Conservation (phyloP, 2,888 invertebrate species). For the Drosophila borborema region DNA sequence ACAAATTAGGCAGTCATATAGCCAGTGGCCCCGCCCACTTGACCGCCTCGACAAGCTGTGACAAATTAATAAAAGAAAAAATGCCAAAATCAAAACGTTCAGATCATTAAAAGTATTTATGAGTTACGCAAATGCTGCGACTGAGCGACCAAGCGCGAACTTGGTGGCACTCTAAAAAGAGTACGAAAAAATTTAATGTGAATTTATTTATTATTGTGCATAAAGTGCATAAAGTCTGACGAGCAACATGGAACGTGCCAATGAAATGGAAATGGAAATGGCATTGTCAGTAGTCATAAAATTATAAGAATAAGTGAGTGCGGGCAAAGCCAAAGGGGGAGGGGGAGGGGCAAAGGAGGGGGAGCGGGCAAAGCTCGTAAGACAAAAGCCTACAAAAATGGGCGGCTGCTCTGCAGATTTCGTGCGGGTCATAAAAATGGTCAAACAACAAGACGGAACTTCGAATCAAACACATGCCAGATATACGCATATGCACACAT, state of each 20-base stretch:
- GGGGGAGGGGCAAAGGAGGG: too few species aligned
- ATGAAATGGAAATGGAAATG: slow-evolving; percentile 40
- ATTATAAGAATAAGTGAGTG: slow-evolving; percentile 52
- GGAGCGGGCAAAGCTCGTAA: slow-evolving; percentile 36
- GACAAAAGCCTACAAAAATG: slow-evolving; percentile 62
- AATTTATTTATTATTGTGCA: slow-evolving; percentile 66
- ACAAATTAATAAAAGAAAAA: slow-evolving; percentile 59
- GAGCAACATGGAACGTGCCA: slow-evolving; percentile 41
- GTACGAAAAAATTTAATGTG: slow-evolving; percentile 52
- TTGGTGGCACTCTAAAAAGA: slow-evolving; percentile 29
- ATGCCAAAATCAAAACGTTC: slow-evolving; percentile 59
- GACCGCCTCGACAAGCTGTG: slow-evolving; percentile 38
- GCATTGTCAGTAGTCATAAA: slow-evolving; percentile 60
- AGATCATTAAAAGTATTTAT: slow-evolving; percentile 65
- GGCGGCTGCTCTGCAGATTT: slow-evolving; percentile 29
- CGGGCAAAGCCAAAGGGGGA: neutral
- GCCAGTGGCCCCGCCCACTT: neutral
- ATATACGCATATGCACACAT: neutral
- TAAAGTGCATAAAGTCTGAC: slow-evolving; percentile 57
- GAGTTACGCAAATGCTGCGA: slow-evolving; percentile 59
- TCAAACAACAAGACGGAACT: slow-evolving; percentile 51
- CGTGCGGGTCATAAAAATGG: slow-evolving; percentile 66
- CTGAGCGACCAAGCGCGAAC: neutral
- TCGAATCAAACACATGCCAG: slow-evolving; percentile 58
- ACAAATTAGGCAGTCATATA: slow-evolving; percentile 41